Evolutionary conservation across 2,113 vertebrate genomes (phyloP).

Genomic region (Rhagologus leucostigma): DNA sequence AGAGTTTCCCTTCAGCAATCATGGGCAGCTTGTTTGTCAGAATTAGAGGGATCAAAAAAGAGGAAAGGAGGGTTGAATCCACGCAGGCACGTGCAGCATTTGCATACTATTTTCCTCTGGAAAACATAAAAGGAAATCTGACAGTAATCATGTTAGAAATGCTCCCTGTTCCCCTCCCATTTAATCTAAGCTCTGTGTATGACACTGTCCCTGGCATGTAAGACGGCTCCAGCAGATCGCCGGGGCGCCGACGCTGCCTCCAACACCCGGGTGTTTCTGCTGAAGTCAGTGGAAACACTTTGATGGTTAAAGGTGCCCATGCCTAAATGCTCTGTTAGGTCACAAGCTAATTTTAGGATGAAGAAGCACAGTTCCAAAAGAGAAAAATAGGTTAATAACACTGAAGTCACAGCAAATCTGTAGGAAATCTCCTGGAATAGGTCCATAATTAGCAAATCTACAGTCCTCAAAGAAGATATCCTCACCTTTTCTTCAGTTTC

Average conservation of each 20-base stretch:
- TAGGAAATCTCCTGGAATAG: not conserved
- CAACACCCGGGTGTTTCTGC: not conserved
- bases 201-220: not conserved
- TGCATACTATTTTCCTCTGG: conserved; percentile 31
- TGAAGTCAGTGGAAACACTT: conserved; percentile 13
- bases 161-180: not conserved
- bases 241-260: not conserved
- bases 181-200: not conserved
- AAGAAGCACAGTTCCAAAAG: not conserved
- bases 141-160: conserved; percentile 49
- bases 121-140: conserved; percentile 30
- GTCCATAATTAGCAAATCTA: not conserved
- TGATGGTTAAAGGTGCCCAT: not conserved
- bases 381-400: conserved; percentile 8
- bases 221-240: not conserved
- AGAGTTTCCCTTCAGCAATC: not conserved
- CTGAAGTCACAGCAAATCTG: not conserved
- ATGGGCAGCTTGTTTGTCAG: not conserved
- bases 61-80: not conserved
- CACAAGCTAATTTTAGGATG: not conserved
- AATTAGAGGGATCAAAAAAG: not conserved
- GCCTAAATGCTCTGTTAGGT: not conserved
- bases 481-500: not conserved
- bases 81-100: not conserved
- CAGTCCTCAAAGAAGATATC: not conserved